Conservation (phyloP, 2,113 vertebrate species). For the Mus pahari region DNA sequence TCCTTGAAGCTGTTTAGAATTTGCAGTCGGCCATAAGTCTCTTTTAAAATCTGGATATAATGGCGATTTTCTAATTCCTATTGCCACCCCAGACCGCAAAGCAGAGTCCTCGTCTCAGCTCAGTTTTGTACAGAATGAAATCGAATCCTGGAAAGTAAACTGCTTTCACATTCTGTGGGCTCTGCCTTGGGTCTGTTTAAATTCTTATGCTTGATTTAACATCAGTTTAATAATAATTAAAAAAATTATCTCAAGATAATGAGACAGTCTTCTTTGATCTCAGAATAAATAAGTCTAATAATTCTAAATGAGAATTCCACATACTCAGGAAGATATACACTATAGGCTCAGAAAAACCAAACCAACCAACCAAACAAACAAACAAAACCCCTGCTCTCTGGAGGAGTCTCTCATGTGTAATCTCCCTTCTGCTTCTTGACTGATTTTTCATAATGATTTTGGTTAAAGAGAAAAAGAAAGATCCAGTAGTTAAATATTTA, state of each 20-base stretch:
- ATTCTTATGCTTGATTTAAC: conserved; percentile 22
- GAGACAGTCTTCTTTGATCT: conserved; percentile 29
- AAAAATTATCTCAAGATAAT: conserved; percentile 60
- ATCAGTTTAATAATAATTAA: conserved; percentile 56
- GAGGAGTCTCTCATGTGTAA: not conserved
- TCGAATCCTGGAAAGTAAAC: conserved; percentile 24
- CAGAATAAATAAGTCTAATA: conserved; percentile 58
- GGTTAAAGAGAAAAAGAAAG: conserved; percentile 45
- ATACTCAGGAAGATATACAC: conserved; percentile 52
- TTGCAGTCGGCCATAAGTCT: conserved; percentile 72
- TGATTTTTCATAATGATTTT: conserved; percentile 39
- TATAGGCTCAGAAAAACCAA: not conserved
- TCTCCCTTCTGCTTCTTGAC: not conserved
- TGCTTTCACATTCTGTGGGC: not conserved
- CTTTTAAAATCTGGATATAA: conserved; percentile 78
- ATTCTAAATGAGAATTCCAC: not conserved
- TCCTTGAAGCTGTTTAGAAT: conserved; percentile 78
- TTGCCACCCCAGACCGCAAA: conserved; percentile 52
- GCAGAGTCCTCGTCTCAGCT: conserved; percentile 51
- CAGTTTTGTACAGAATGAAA: conserved; percentile 48
- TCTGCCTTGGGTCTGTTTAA: conserved; percentile 13
- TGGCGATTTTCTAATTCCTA: conserved; percentile 74
- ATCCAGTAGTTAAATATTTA: conserved; percentile 27
- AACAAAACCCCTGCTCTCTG: not conserved
- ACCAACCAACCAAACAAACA: no score